phyloP scores from a whole-genome alignment of 2,113 vertebrate species.

The Brachirus orientalis region DNA sequence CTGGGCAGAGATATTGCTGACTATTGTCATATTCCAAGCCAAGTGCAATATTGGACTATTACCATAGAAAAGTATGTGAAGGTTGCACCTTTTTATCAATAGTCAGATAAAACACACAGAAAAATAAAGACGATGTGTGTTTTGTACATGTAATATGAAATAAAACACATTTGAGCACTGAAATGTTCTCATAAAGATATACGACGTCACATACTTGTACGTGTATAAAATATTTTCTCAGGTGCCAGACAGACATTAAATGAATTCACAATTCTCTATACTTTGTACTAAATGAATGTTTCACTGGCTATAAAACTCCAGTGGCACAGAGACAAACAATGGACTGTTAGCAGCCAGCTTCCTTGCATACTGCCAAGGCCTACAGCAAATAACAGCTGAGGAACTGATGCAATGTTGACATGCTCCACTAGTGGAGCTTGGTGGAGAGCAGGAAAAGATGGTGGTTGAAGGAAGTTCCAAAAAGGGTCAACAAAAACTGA shows the following conservation, averaged over 20 bases:
- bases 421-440: slow-evolving; percentile 38
- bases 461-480: not conserved
- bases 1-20: slow-evolving; percentile 24
- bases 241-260: slow-evolving; percentile 24
- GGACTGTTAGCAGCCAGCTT: slow-evolving; percentile 40
- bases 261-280: slow-evolving; percentile 30
- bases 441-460: slow-evolving; percentile 28
- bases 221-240: not conserved
- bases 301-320: slow-evolving; percentile 48
- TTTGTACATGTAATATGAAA: too few species aligned
- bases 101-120: not conserved
- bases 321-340: slow-evolving; percentile 41
- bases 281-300: slow-evolving; percentile 63
- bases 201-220: too few species aligned
- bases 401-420: slow-evolving; percentile 13
- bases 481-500: too few species aligned
- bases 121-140: too few species aligned
- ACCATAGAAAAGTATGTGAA: not conserved
- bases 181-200: too few species aligned
- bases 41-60: not conserved
- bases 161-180: too few species aligned
- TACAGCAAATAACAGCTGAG: slow-evolving; percentile 32
- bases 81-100: not conserved
- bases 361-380: slow-evolving; percentile 31
- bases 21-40: slow-evolving; percentile 11